Evolutionary conservation across 2,888 invertebrate species (phyloP), one percentile per base, ranked within the genome.

Genomic region (Erannis defoliaria): DNA sequence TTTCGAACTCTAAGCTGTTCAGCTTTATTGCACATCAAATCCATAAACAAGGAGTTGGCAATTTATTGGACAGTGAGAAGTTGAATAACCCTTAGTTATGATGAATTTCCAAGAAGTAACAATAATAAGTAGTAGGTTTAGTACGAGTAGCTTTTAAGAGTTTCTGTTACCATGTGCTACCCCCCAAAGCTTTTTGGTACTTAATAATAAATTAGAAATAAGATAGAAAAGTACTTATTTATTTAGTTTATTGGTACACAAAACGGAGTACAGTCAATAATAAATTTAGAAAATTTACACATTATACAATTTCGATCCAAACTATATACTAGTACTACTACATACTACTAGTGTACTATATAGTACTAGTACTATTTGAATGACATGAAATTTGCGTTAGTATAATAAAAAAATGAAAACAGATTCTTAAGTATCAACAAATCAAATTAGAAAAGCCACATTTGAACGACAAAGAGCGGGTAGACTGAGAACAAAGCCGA

Each of bases 401-500:
- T 35, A n/a, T n/a, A 3, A n/a, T 3, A 12, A n/a, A 4, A 1
- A 35, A 5, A n/a, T n/a, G n/a, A 35, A 5, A 1, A n/a, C 12
- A 14, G 14, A 8, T 8, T 14, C 5, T 14, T 37, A 6, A 16
- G 5, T 14, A 38, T 38, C 9, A n/a, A 18, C 18, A 38, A 18
- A 38, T 38, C 38, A 8, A 50, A 55, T n/a, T 38, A 35, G 57
- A 60, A 67, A 57, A 62, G 59, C 38, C 33, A 61, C 53, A 66
- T 60, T 68, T 56, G 58, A 70, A 64, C 58, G 74, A 76, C 76
- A 77, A 73, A 74, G 69, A 73, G 72, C 66, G 71, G 67, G 72
- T 73, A 67, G 67, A 55, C 61, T 64, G 72, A 78, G 82, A 82
- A 84, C 83, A 86, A 88, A 85, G 84, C 75, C 67, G 68, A 75